These are phyloP conservation scores for Diglossa cyanea DNA, from an alignment of 2,797 vertebrate species.

Conservation along the genomic window DNA sequence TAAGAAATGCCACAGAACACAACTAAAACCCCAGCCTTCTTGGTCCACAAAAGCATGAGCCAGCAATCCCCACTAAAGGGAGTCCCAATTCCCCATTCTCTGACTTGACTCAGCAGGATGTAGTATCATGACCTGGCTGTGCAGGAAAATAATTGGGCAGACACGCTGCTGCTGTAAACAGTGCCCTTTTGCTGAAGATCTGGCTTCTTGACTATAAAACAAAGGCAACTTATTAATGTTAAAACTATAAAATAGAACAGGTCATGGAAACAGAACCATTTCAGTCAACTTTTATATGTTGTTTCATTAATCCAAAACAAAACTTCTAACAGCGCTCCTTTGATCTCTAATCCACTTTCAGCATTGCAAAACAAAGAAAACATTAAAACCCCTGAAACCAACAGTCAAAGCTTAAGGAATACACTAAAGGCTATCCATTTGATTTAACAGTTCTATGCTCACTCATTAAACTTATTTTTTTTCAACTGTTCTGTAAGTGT, in stretches of 20 bases:
- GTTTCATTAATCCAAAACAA: conserved; percentile 43
- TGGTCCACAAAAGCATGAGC: not conserved
- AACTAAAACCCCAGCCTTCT: not conserved
- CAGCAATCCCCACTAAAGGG: not conserved
- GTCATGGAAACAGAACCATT: conserved; percentile 4
- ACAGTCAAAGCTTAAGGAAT: conserved; percentile 36
- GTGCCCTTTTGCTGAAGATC: not conserved
- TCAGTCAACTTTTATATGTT: not conserved
- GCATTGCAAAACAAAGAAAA: conserved; percentile 55
- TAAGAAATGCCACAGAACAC: not conserved
- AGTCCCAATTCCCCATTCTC: not conserved
- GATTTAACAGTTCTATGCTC: not conserved
- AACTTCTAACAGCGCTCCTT: conserved; percentile 47
- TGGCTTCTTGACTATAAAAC: conserved; percentile 12
- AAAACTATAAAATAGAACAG: conserved; percentile 18
- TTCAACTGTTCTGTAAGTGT: not conserved
- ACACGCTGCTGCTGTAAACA: not conserved
- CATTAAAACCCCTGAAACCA: conserved; percentile 35
- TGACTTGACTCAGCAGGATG: not conserved
- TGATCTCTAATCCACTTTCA: conserved; percentile 50
- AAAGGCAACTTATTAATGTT: not conserved
- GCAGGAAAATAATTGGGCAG: conserved; percentile 15
- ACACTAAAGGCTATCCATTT: not conserved
- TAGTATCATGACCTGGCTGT: not conserved
- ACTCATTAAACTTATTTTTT: conserved; percentile 22